Conservation (phyloP, 2,113 vertebrate genomes). For the Apodemus speciosus region DNA sequence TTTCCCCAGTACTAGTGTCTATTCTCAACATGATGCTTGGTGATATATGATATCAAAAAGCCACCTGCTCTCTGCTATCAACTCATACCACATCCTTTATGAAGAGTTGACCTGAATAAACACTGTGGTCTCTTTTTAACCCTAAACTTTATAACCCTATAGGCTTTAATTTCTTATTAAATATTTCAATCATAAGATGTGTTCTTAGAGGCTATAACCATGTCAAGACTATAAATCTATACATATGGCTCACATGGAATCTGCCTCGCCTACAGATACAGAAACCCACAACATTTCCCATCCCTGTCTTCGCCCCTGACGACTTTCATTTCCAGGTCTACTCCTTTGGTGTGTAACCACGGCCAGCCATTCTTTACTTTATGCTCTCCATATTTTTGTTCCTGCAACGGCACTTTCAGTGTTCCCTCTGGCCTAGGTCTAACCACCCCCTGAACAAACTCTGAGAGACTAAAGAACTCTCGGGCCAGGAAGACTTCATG, state of each 20-base stretch:
- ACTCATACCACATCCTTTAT: not conserved
- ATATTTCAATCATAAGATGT: constrained; percentile 13
- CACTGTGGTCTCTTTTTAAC: not conserved
- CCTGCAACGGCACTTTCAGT: not conserved
- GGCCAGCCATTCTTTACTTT: not conserved
- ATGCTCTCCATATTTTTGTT: not conserved
- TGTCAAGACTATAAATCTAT: not conserved
- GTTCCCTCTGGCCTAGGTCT: not conserved
- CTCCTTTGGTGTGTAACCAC: not conserved
- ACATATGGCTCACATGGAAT: not conserved
- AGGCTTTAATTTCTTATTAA: constrained; percentile 31
- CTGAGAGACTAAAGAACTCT: not conserved
- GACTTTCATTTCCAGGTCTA: not conserved
- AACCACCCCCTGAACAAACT: not conserved
- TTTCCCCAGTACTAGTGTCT: not conserved
- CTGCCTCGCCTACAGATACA: not conserved
- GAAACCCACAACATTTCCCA: not conserved
- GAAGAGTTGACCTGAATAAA: constrained; percentile 51
- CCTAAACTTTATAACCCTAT: constrained; percentile 32
- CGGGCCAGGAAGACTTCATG: not conserved
- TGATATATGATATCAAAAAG: constrained; percentile 18
- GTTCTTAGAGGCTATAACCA: not conserved
- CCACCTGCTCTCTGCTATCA: not conserved
- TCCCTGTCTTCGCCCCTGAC: not conserved
- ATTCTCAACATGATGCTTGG: constrained; percentile 29